Evolutionary conservation across 1,140 invertebrate species (phyloP), one percentile per base, ranked within the genome.

Genomic region (Cyclargus thomasi): DNA sequence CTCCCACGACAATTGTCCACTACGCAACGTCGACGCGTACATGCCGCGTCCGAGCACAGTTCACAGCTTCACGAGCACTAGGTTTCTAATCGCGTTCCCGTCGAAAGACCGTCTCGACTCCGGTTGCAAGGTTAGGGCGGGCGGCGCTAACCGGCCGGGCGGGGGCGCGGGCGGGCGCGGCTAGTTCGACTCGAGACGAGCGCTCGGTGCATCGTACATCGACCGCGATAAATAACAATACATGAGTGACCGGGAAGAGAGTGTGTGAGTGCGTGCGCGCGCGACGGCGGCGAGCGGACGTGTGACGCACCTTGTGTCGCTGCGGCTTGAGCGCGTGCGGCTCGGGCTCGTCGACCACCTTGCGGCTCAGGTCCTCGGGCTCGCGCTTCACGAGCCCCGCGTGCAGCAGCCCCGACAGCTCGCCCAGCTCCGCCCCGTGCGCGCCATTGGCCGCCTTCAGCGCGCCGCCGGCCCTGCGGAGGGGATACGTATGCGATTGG

Each of bases 351-450:
- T 88, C 87, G 85, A 81, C 83, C 82, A 90, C 90, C 86, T 91
- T 91, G 82, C 90, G 89, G 89, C 89, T 91, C 68, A 91, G 89
- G 78, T 91, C 90, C 82, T 91, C 90, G 78, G 90, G 90, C 83
- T 91, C 90, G 83, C 90, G 88, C 85, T 91, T 91, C 83, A 91
- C 90, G 80, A 90, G 85, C 73, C 90, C 90, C 81, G 89, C 89
- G 86, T 91, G 89, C 53, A 91, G 86, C 79, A 91, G 83, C 64
- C 89, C 89, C 75, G 90, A 88, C 73, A 91, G 87, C 78, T 91
- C 90, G 80, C 85, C 83, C 79, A 91, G 88, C 90, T 91, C 90
- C 90, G 89, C 90, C 90, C 90, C 90, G 83, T 89, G 87, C 78
- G 82, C 88, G 82, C 86, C 84, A 88, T 89, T 89, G 88, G 88